Base-by-base conservation (phyloP, 2,797 vertebrate species). In the Acomys russatus region DNA sequence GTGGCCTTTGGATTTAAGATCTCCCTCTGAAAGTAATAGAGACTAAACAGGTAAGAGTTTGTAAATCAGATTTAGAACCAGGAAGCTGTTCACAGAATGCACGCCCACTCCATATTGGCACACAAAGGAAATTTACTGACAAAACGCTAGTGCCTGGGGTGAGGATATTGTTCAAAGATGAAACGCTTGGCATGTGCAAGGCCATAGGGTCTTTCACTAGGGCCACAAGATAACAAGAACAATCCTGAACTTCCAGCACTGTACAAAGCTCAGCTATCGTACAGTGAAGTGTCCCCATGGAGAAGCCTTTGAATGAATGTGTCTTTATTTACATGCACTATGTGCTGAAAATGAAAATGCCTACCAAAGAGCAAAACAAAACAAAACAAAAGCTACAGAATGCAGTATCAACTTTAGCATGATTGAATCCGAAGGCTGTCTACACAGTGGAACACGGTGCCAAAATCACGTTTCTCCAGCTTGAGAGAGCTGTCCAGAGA, bases 401-500 rank as follows among this genome's bases (percentile, higher is more conserved):
- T 14, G 54, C 20, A 49, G 1, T 78, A 91, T 77, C 44, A 88
- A 35, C 44, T 44, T 96, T 18, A 86, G 61, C 30, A 33, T 49
- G 71, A 89, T 94, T 92, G 66, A 30, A 38, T 49, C 35, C 51
- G 79, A 79, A 88, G 38, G 54, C 1, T 49, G 2, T 94, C 66
- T 49, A 83, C 85, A 94, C 59, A 95, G 54, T 54, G 17, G 35
- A 94, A 90, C 74, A 30, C 2, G 61, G 38, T 79, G 17, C 11
- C 74, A 54, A 28, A 28, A 92, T 64, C 66, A 93, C 30, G 90
- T 63, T 61, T 66, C 18, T n/a, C 22, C 61, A 17, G 9, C 12
- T 63, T 79, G 91, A 87, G 61, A 94, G 94, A 84, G 1, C 30
- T 95, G 49, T 30, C 44, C 84, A 74, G 54, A 14, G 10, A 63